These are phyloP conservation scores for Callionymus lyra DNA, from an alignment of 2,113 vertebrate species.

Conservation along the genomic window DNA sequence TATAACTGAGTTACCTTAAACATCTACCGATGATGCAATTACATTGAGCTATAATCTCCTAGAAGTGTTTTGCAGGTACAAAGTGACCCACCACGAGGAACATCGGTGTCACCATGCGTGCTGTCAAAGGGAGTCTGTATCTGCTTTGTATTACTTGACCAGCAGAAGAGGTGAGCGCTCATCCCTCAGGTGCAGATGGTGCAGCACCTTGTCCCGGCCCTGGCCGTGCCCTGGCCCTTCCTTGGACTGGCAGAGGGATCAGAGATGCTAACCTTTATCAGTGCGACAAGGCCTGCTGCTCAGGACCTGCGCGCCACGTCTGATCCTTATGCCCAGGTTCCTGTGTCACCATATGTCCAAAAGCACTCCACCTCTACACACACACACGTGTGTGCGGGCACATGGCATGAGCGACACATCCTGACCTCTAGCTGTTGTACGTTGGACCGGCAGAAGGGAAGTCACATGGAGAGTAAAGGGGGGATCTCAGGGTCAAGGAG, in stretches of 20 bases:
- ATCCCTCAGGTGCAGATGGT: constrained; percentile 54
- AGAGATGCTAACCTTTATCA: constrained; percentile 57
- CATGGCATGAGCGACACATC: constrained; percentile 54
- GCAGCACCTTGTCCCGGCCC: constrained; percentile 37
- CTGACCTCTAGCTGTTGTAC: constrained; percentile 61
- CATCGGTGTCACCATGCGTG: constrained; percentile 5
- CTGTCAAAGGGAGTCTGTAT: constrained; percentile 8
- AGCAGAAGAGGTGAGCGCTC: constrained; percentile 25
- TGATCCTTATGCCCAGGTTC: constrained; percentile 50
- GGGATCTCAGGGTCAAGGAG: constrained; percentile 58
- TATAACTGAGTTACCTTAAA: no score
- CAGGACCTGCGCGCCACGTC: constrained; percentile 43
- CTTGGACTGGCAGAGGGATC: constrained; percentile 47
- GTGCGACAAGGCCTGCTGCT: constrained; percentile 57
- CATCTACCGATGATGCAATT: no score
- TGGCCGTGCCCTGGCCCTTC: constrained; percentile 45
- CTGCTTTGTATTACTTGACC: constrained; percentile 38
- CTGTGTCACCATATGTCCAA: constrained; percentile 53
- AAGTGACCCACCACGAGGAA: constrained; percentile 16
- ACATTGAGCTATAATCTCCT: no score
- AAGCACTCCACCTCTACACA: constrained; percentile 22
- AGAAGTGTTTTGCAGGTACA: no score
- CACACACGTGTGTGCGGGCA: constrained; percentile 9
- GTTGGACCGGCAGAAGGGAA: constrained; percentile 57
- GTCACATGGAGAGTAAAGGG: constrained; percentile 53